Evolutionary conservation across 2,888 invertebrate genomes (phyloP).

Genomic region (Apantesis nais): DNA sequence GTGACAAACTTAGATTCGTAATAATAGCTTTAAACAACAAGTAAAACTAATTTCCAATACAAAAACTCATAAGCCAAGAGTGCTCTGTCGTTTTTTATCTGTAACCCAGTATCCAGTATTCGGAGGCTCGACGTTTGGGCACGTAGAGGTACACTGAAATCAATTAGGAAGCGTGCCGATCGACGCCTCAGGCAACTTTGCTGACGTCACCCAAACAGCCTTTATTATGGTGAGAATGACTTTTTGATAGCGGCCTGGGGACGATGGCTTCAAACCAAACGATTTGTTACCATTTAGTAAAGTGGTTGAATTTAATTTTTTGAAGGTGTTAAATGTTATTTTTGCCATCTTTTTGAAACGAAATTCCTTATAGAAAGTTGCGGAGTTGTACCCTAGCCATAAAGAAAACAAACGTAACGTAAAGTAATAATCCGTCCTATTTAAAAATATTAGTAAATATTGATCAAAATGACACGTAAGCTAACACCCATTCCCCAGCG

Average conservation of each 20-base stretch:
- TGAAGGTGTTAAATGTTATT: not conserved
- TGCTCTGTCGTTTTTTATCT: slow-evolving; percentile 2
- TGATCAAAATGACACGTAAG: no score
- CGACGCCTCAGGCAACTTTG: slow-evolving; percentile 34
- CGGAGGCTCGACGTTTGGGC: slow-evolving; percentile 10
- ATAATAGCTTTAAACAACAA: not conserved
- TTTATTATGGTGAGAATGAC: slow-evolving; percentile 51
- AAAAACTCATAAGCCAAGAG: not conserved
- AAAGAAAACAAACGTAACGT: no score
- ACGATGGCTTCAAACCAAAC: not conserved
- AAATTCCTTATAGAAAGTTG: no score
- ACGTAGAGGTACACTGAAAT: slow-evolving; percentile 40
- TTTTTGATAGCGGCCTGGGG: slow-evolving; percentile 35
- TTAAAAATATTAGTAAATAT: no score
- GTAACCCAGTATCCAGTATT: slow-evolving; percentile 6
- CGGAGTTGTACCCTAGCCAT: no score
- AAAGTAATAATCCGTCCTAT: no score
- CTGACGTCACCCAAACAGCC: slow-evolving; percentile 45
- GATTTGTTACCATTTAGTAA: not conserved
- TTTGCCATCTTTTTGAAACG: no score
- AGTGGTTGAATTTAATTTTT: not conserved
- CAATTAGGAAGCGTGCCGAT: slow-evolving; percentile 49
- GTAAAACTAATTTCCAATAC: not conserved
- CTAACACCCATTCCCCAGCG: no score
- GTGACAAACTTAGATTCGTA: not conserved